Percentiles rank a stretch among this genome's conserved stretches.
phyloP scores from a whole-genome alignment of 2,113 vertebrate species.

The Capreolus pygargus region DNA sequence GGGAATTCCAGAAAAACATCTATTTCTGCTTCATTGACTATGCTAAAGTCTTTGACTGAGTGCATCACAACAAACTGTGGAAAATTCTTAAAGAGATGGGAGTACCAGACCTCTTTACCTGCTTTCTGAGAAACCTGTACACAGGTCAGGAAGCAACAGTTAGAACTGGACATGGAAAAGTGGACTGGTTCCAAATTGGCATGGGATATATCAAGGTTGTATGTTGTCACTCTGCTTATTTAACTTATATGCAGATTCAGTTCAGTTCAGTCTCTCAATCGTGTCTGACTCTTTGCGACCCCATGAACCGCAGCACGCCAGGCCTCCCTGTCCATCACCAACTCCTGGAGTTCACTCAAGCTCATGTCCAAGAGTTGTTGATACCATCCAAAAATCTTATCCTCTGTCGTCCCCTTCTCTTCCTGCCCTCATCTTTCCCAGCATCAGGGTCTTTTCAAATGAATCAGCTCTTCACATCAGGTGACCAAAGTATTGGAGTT shows the following conservation, averaged over 20 bases:
- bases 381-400: background rate
- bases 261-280: background rate
- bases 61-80: background rate
- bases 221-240: background rate
- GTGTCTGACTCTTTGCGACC: background rate
- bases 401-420: fast-evolving
- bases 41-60: background rate
- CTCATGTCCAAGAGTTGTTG: background rate
- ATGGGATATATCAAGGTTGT: background rate
- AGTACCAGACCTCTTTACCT: background rate
- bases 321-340: background rate
- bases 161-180: background rate
- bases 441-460: background rate
- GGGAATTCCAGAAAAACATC: background rate
- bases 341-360: background rate
- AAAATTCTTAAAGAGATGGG: background rate
- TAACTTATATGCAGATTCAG: background rate
- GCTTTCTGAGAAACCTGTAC: background rate
- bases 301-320: background rate
- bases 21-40: background rate
- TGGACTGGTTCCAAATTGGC: background rate
- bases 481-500: background rate
- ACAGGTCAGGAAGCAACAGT: background rate
- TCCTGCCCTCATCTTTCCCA: background rate
- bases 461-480: background rate